Conservation (phyloP, 2,797 vertebrate genomes). For the Labroides dimidiatus region DNA sequence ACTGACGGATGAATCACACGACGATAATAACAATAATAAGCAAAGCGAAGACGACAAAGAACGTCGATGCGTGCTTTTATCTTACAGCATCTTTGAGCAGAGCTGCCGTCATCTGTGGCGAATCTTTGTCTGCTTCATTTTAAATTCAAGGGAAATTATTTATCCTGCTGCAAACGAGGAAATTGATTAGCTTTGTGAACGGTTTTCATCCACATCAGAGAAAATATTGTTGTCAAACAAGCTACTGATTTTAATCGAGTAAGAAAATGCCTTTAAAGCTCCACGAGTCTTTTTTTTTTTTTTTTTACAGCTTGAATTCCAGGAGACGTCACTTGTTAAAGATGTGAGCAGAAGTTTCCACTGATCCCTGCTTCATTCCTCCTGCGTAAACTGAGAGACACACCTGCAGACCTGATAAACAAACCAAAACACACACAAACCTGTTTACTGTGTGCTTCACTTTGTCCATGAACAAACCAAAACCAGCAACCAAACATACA, state of each 20-base stretch:
- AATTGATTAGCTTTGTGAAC: slow-evolving; percentile 55
- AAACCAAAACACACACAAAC: slow-evolving; percentile 18
- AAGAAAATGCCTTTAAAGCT: slow-evolving; percentile 67
- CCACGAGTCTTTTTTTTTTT: slow-evolving; percentile 64
- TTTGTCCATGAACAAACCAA: slow-evolving; percentile 23
- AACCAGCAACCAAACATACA: slow-evolving; percentile 30
- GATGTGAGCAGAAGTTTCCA: slow-evolving; percentile 66
- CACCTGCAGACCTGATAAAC: neutral
- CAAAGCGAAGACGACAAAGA: slow-evolving; percentile 19
- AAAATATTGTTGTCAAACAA: slow-evolving; percentile 48
- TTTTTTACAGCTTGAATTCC: slow-evolving; percentile 48
- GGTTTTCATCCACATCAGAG: slow-evolving; percentile 51
- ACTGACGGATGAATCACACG: slow-evolving; percentile 23
- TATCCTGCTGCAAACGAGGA: slow-evolving; percentile 18
- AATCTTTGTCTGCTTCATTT: slow-evolving; percentile 32
- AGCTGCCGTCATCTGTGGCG: slow-evolving; percentile 17
- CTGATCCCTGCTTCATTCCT: slow-evolving; percentile 72
- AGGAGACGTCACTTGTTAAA: slow-evolving; percentile 68
- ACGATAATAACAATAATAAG: slow-evolving; percentile 53
- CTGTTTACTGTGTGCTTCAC: no score
- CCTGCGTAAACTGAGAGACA: slow-evolving; percentile 13
- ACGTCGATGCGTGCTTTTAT: slow-evolving; percentile 26
- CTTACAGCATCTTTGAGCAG: slow-evolving; percentile 39
- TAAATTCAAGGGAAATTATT: slow-evolving; percentile 49
- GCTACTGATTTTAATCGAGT: slow-evolving; percentile 56